These are phyloP conservation scores for Falco concolor DNA, from an alignment of 2,797 vertebrate species.

Conservation along the genomic window DNA sequence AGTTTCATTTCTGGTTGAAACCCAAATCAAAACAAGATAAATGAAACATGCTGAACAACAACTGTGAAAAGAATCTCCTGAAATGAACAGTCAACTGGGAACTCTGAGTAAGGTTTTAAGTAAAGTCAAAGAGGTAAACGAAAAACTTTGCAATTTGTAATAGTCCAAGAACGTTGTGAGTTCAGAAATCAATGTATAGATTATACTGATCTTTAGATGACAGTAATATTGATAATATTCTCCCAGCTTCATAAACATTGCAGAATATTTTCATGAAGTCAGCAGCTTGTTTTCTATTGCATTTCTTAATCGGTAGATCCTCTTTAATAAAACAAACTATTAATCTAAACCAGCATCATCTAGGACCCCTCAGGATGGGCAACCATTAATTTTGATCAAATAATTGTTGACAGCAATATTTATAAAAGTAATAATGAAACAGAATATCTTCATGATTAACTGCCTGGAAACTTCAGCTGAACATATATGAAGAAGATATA, in stretches of 20 bases:
- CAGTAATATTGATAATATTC: background rate
- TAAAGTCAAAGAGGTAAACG: background rate
- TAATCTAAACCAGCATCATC: background rate
- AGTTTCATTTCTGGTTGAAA: background rate
- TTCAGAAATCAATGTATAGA: background rate
- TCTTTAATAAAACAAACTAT: background rate
- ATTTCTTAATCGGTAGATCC: background rate
- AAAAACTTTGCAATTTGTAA: background rate
- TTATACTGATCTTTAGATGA: background rate
- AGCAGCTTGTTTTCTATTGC: background rate
- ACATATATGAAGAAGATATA: background rate
- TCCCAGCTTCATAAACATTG: background rate
- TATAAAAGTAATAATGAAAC: background rate
- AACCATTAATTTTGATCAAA: background rate
- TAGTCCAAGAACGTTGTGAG: background rate
- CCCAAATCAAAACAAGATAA: background rate
- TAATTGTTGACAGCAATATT: background rate
- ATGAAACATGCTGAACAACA: background rate
- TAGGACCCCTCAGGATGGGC: background rate
- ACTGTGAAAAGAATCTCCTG: background rate
- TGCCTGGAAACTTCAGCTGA: background rate
- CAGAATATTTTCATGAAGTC: background rate
- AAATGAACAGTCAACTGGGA: background rate
- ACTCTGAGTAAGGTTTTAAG: background rate
- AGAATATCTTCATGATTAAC: background rate